phyloP scores from a whole-genome alignment of 2,113 vertebrate species.

The Otus sunia region DNA sequence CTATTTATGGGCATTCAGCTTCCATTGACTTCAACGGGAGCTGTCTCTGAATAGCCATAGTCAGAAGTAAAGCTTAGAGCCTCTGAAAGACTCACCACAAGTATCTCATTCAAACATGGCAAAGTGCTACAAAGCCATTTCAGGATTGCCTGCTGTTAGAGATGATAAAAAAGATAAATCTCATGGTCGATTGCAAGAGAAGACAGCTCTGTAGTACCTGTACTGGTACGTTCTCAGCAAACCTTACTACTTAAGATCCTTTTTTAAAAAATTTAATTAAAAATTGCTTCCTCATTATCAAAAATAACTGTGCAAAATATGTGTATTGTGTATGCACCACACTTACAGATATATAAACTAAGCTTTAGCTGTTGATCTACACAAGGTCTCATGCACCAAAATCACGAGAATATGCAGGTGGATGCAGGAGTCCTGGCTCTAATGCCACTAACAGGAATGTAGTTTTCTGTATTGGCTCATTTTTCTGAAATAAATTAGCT shows the following conservation, averaged over 20 bases:
- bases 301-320: not conserved
- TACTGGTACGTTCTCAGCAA: not conserved
- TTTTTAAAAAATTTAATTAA: not conserved
- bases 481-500: not conserved
- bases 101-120: slow-evolving; percentile 3
- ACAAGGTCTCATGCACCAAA: not conserved
- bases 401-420: not conserved
- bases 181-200: not conserved
- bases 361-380: not conserved
- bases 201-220: not conserved
- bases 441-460: not conserved
- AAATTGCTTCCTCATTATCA: not conserved
- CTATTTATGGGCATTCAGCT: not conserved
- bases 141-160: not conserved
- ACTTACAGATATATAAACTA: not conserved
- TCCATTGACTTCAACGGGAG: not conserved
- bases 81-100: not conserved
- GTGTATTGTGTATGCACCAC: not conserved
- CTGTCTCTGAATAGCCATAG: not conserved
- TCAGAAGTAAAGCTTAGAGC: not conserved
- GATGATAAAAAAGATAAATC: not conserved
- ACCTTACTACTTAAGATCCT: not conserved
- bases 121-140: not conserved
- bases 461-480: not conserved
- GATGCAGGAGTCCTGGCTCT: not conserved